phyloP scores from a whole-genome alignment of 92 coral and sea anemone genomes.

The Metridium senile region DNA sequence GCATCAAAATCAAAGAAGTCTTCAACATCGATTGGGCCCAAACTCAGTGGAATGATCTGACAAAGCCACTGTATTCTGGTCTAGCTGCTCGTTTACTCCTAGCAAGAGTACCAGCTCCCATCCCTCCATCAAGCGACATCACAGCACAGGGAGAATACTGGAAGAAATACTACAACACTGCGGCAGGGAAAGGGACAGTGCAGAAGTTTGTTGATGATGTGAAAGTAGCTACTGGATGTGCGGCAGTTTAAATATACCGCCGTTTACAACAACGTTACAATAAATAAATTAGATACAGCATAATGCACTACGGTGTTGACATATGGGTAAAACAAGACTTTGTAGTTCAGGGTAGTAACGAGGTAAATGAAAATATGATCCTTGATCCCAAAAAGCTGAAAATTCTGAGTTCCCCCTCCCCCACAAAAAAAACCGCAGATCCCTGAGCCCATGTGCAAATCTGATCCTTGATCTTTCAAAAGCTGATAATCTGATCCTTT shows the following conservation, averaged over 20 bases:
- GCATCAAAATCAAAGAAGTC: constrained; percentile 18
- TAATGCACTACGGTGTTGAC: too few species aligned
- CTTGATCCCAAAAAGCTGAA: too few species aligned
- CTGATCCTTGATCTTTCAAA: too few species aligned
- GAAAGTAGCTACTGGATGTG: constrained; percentile 57
- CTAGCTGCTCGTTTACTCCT: constrained; percentile 74
- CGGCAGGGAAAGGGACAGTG: constrained; percentile 67
- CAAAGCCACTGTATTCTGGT: constrained; percentile 73
- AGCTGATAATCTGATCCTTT: too few species aligned
- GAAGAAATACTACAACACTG: constrained; percentile 76
- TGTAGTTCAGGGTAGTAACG: too few species aligned
- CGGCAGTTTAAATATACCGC: constrained; percentile 3
- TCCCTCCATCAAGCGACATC: constrained; percentile 54
- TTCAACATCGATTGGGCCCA: constrained; percentile 65
- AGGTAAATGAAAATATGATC: too few species aligned
- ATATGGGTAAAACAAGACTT: too few species aligned
- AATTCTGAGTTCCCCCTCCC: too few species aligned
- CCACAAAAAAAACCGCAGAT: too few species aligned
- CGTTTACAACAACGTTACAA: too few species aligned
- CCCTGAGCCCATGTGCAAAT: too few species aligned
- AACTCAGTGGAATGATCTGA: constrained; percentile 61
- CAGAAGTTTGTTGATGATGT: constrained; percentile 68
- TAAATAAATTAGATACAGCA: too few species aligned
- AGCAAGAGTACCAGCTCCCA: constrained; percentile 50
- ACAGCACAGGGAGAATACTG: constrained; percentile 63